Percentiles rank a stretch among this genome's conserved stretches.
Evolutionary conservation across 2,113 vertebrate genomes (phyloP).

Genomic region (Damaliscus lunatus): DNA sequence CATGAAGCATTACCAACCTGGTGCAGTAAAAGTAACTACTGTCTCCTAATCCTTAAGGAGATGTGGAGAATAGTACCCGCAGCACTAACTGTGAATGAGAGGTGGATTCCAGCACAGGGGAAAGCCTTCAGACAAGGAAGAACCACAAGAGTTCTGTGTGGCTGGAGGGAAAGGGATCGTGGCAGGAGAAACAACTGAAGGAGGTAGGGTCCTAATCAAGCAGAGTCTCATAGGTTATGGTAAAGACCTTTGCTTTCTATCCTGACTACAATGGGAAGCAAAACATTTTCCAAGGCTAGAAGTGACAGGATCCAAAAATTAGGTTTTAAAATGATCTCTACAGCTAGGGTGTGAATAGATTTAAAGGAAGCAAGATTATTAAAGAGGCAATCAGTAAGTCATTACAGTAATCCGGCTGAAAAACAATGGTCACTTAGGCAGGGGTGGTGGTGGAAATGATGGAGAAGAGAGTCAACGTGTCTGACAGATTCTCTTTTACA

Average conservation of each 20-base stretch:
- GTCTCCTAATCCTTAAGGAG: not conserved
- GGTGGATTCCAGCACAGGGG: not conserved
- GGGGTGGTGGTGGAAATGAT: not conserved
- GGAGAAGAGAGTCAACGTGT: not conserved
- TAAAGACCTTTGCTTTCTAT: not conserved
- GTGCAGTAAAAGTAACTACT: not conserved
- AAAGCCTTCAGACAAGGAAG: not conserved
- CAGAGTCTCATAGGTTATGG: not conserved
- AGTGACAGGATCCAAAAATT: not conserved
- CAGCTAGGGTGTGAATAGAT: not conserved
- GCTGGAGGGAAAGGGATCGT: not conserved
- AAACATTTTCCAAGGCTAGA: not conserved
- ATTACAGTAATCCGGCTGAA: not conserved
- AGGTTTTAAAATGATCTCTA: not conserved
- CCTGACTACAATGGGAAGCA: not conserved
- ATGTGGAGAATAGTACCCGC: not conserved
- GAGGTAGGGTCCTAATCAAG: not conserved
- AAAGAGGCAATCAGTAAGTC: not conserved
- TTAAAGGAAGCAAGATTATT: not conserved
- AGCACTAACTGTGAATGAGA: not conserved
- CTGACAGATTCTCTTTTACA: conserved; percentile 39
- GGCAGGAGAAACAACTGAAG: not conserved
- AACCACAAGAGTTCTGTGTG: not conserved
- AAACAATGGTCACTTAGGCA: not conserved
- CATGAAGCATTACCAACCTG: not conserved